Percentiles rank a stretch among this genome's conserved stretches.
Conservation (phyloP, 1,140 invertebrate species). For the Helicoverpa armigera region DNA sequence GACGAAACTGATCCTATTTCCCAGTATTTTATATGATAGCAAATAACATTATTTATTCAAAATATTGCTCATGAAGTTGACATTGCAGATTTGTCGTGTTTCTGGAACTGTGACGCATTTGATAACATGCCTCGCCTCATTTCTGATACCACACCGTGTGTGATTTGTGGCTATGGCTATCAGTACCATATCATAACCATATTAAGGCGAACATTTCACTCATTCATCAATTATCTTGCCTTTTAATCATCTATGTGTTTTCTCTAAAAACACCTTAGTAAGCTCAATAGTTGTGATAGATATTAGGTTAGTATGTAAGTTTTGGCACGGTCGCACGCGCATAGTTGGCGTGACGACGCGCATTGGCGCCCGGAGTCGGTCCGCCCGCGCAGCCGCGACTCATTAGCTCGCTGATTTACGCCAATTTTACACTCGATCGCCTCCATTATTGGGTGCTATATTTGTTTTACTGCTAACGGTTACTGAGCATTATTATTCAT, state of each 20-base stretch:
- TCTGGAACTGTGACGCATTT: too few species aligned
- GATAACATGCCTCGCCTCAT: too few species aligned
- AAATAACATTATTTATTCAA: not conserved
- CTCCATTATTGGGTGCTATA: constrained; percentile 31
- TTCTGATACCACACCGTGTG: too few species aligned
- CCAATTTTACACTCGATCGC: constrained; percentile 37
- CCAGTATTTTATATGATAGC: not conserved
- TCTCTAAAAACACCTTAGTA: not conserved
- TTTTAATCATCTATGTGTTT: not conserved
- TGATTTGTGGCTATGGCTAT: too few species aligned
- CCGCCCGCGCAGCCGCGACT: constrained; percentile 25
- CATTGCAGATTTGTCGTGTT: too few species aligned
- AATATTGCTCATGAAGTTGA: too few species aligned
- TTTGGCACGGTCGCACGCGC: constrained; percentile 48
- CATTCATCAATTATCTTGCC: too few species aligned
- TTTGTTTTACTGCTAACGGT: constrained; percentile 8
- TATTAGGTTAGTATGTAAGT: constrained; percentile 12
- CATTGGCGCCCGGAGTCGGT: constrained; percentile 19
- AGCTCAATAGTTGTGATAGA: not conserved
- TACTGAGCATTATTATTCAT: constrained; percentile 5
- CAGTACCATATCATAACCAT: too few species aligned
- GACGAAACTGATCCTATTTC: not conserved
- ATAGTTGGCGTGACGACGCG: constrained; percentile 48
- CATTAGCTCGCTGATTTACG: constrained; percentile 41
- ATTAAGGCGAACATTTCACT: too few species aligned